Conservation (phyloP, 2,113 vertebrate species). For the Pterocles gutturalis region DNA sequence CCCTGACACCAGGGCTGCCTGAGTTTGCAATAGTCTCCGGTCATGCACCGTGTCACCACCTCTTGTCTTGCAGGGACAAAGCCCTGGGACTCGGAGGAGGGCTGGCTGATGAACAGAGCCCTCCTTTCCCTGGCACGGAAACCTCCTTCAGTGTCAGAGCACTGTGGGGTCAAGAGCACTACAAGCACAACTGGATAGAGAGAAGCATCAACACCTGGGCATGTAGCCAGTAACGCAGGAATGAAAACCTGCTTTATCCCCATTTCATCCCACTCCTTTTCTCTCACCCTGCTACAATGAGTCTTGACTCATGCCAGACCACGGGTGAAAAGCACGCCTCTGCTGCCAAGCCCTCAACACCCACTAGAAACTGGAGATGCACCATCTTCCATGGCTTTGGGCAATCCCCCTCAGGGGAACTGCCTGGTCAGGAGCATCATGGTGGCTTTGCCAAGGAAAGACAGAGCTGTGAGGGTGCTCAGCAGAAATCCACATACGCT, state of each 20-base stretch:
- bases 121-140: neutral
- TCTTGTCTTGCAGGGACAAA: neutral
- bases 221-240: fast-evolving
- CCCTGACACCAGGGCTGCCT: neutral
- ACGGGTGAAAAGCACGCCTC: neutral
- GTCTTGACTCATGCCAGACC: neutral
- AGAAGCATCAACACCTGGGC: neutral
- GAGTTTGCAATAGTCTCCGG: neutral
- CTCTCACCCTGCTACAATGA: neutral
- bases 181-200: fast-evolving
- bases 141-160: neutral
- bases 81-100: neutral
- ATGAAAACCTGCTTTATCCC: neutral
- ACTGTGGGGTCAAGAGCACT: neutral
- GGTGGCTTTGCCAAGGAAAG: neutral
- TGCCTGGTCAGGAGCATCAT: neutral
- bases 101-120: neutral
- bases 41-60: neutral
- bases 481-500: neutral
- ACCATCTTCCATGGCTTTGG: neutral
- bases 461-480: neutral
- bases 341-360: neutral
- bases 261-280: neutral
- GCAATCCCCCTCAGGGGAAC: neutral
- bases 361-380: neutral